Base-by-base conservation (phyloP, 2,797 vertebrate genomes). In the Phoeniculus purpureus region DNA sequence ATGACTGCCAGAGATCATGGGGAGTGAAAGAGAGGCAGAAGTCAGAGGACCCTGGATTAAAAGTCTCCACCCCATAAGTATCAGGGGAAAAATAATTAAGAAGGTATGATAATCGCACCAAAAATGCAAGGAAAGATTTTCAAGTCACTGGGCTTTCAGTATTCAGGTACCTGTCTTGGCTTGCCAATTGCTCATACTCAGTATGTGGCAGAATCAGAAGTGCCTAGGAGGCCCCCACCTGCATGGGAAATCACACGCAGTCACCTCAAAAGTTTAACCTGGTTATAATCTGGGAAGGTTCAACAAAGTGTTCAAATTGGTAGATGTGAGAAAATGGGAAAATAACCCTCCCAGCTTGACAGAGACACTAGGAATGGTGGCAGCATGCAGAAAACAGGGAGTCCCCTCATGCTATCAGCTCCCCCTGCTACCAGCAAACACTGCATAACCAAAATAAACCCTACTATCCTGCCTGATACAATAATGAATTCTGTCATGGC, bases 401-500 rank as follows among this genome's bases (percentile, higher is more conserved):
- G 10, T 47, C 40, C 20, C 7, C 18, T 50, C 2, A 48, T 66
- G 32, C 26, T 1, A 4, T 23, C 73, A 29, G 77, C 85, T 85
- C 50, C 37, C 66, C 56, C 71, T 40, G 52, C 67, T 90, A 88
- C 31, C 3, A 1, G 62, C 29, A 65, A 74, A 55, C 45, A 54
- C 79, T 92, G 78, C 90, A 66, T 89, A 94, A 95, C 90, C 73
- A 70, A 86, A 95, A 37, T 82, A 90, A 93, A 37, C 79, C 51
- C 68, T 74, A 67, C 86, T 75, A 84, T 92, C 93, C 85, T 29
- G 68, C 76, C 85, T 83, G 79, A 94, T 86, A 85, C 15, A 55
- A 89, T 94, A 88, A 96, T 85, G 74, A 91, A 64, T 45, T 77
- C 78, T 91, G 94, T 85, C 92, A 92, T 87, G 85, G 85, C 73